A percentile compares a stretch with the other conserved stretches of the same genome.
Conservation (phyloP, 2,797 vertebrate genomes). For the Tenualosa ilisha region DNA sequence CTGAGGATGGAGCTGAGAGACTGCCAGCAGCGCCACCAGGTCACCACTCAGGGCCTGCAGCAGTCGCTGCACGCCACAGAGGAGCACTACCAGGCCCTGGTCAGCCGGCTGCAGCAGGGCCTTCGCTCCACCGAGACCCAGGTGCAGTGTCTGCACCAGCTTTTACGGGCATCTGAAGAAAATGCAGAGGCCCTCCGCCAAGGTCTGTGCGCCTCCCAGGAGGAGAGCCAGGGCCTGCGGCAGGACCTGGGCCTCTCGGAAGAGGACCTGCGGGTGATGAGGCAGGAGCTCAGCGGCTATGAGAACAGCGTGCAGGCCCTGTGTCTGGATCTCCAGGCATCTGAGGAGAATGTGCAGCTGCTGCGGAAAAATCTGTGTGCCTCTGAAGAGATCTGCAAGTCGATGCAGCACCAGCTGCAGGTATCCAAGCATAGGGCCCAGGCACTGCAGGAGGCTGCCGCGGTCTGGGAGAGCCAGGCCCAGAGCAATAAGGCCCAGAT, state of each 20-base stretch:
- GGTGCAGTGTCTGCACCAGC: slow-evolving; percentile 2
- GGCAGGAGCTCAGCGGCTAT: neutral
- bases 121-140: neutral
- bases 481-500: neutral
- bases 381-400: neutral
- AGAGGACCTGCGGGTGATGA: neutral
- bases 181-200: neutral
- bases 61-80: neutral
- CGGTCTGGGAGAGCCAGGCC: neutral
- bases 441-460: neutral
- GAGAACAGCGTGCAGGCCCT: neutral
- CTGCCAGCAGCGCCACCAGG: neutral
- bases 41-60: neutral
- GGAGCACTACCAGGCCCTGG: neutral
- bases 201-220: neutral
- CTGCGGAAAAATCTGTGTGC: neutral
- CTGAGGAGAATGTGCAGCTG: neutral
- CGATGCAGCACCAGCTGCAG: neutral
- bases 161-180: neutral
- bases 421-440: neutral
- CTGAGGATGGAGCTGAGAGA: slow-evolving; percentile 11
- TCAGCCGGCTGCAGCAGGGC: slow-evolving; percentile 9
- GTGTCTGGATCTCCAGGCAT: neutral
- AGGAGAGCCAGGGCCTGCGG: neutral
- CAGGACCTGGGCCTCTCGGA: neutral